phyloP scores from a whole-genome alignment of 1,140 invertebrate species.

The Hirudo medicinalis region DNA sequence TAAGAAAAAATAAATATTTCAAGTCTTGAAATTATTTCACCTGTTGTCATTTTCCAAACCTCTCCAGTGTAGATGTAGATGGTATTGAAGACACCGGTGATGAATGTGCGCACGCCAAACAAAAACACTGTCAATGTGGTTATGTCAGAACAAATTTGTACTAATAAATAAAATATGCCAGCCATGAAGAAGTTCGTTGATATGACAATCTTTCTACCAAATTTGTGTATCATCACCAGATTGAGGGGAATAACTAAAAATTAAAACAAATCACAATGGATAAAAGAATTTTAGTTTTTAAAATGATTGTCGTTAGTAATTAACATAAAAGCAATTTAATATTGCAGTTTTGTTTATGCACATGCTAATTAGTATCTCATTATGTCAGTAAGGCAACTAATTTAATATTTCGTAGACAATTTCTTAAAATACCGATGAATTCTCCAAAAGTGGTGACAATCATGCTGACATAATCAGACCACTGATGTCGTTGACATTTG shows the following conservation, averaged over 20 bases:
- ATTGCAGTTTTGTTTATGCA: too few species aligned
- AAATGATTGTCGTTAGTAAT: not conserved
- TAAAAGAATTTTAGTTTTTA: not conserved
- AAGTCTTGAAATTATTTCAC: not conserved
- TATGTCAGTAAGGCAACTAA: not conserved
- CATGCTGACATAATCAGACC: constrained; percentile 23
- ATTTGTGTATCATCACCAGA: constrained; percentile 72
- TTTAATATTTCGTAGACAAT: not conserved
- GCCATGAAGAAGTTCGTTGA: constrained; percentile 76
- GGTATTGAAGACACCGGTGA: constrained; percentile 82
- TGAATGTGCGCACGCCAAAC: constrained; percentile 61
- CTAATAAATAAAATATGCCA: constrained; percentile 62
- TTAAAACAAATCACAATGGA: not conserved
- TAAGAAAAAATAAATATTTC: constrained; percentile 21
- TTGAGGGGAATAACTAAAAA: constrained; percentile 34
- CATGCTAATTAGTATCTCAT: too few species aligned
- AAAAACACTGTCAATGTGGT: constrained; percentile 32
- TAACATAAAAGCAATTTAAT: too few species aligned
- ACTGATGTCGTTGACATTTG: constrained; percentile 19
- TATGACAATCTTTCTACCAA: constrained; percentile 80
- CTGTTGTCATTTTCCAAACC: not conserved
- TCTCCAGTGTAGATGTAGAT: constrained; percentile 82
- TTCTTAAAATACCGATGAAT: constrained; percentile 18
- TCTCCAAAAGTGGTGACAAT: constrained; percentile 23
- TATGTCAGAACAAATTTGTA: constrained; percentile 58